These are phyloP conservation scores for Spilosoma lubricipeda DNA, from an alignment of 2,888 invertebrate species.

Conservation along the genomic window DNA sequence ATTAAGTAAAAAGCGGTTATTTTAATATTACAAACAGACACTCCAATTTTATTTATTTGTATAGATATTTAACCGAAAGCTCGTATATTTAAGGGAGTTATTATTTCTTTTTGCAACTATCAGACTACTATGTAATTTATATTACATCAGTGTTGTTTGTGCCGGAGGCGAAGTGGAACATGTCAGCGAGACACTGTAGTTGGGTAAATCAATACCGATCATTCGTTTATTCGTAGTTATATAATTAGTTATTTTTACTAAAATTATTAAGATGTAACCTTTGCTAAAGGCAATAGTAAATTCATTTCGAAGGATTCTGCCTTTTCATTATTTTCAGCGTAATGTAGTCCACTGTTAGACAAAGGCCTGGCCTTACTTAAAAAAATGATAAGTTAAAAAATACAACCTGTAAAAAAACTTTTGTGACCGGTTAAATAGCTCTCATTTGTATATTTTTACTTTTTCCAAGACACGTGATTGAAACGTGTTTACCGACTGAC, in stretches of 20 bases:
- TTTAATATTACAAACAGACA: too few relatives aligned
- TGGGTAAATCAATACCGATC: conserved; percentile 8
- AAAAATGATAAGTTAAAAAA: too few relatives aligned
- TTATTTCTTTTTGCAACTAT: background rate
- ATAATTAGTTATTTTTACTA: background rate
- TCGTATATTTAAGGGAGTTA: background rate
- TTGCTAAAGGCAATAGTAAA: background rate
- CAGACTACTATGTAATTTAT: background rate
- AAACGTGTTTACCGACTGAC: background rate
- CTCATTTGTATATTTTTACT: too few relatives aligned
- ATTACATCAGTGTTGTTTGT: conserved; percentile 4
- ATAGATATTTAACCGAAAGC: too few relatives aligned
- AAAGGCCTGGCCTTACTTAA: background rate
- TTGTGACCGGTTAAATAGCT: background rate
- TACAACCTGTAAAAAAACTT: background rate
- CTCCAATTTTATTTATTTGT: too few relatives aligned
- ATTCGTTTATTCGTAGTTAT: background rate
- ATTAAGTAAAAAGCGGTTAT: too few relatives aligned
- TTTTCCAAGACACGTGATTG: background rate
- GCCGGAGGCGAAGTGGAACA: background rate
- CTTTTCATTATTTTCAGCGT: too few relatives aligned
- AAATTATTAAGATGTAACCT: background rate
- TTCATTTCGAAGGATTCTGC: background rate
- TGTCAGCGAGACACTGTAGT: conserved; percentile 10
- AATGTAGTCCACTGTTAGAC: too few relatives aligned